Evolutionary conservation across 1,140 invertebrate species (phyloP).

Genomic region (Globodera ellingtonae): DNA sequence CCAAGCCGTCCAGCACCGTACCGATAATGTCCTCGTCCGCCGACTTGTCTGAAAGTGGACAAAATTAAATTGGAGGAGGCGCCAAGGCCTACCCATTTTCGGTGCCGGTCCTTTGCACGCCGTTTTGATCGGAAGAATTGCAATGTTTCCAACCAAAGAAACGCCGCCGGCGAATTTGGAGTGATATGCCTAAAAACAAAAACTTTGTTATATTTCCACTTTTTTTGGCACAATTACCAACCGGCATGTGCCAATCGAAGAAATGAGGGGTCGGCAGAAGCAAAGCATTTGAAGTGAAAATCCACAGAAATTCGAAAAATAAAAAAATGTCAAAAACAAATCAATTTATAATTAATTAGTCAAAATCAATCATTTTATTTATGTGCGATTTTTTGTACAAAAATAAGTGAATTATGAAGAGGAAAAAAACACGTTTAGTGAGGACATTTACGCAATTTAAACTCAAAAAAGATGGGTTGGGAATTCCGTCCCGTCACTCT

Average conservation of each 20-base stretch:
- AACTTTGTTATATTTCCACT: neutral
- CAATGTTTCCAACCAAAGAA: conserved; percentile 82
- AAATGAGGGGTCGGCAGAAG: neutral
- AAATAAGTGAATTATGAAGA: no score
- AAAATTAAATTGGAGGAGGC: conserved; percentile 27
- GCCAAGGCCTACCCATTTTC: conserved; percentile 65
- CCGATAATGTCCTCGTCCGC: conserved; percentile 80
- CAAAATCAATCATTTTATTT: no score
- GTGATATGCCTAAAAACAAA: conserved; percentile 80
- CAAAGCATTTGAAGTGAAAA: neutral
- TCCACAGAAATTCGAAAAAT: neutral
- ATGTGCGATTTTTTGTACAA: no score
- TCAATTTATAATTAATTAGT: conserved; percentile 13
- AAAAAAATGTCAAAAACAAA: neutral
- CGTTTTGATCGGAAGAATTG: conserved; percentile 82
- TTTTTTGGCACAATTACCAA: neutral
- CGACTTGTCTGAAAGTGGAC: conserved; percentile 22
- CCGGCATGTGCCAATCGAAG: neutral
- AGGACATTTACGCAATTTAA: no score
- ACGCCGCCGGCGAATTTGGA: conserved; percentile 78
- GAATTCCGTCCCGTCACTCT: no score
- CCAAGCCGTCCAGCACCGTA: neutral
- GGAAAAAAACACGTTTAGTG: no score
- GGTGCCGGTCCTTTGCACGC: conserved; percentile 85
- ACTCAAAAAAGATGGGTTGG: no score